A percentile compares a stretch with the other conserved stretches of the same genome.
Evolutionary conservation across 2,113 vertebrate species (phyloP).

Genomic region (Dicaeum eximium): DNA sequence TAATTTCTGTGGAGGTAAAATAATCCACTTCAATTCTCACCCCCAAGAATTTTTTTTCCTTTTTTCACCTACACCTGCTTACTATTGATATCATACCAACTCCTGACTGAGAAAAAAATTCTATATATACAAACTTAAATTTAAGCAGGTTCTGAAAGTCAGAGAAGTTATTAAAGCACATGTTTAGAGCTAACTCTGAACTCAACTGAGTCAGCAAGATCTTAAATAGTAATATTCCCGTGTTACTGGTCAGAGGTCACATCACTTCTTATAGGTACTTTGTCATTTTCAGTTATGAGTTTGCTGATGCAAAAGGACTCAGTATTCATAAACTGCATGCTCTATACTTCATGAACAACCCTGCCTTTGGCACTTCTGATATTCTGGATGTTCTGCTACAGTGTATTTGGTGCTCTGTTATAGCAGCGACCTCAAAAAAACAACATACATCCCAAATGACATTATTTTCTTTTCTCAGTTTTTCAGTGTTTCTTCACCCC

Average conservation of each 20-base stretch:
- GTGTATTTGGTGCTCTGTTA: background rate
- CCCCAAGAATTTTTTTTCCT: background rate
- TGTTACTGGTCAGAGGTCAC: background rate
- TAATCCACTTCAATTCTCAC: background rate
- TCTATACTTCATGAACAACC: background rate
- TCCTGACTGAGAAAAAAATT: background rate
- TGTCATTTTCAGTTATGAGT: background rate
- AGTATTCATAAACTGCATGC: background rate
- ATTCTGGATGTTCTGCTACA: background rate
- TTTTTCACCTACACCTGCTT: background rate
- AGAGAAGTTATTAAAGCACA: background rate
- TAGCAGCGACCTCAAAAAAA: background rate
- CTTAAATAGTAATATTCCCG: background rate
- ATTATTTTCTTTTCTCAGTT: background rate
- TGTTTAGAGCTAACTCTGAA: background rate
- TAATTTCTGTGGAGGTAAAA: background rate
- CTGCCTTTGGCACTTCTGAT: background rate
- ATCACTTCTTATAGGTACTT: background rate
- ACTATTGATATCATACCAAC: background rate
- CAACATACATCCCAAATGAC: background rate
- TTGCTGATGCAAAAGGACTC: background rate
- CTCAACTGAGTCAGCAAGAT: background rate
- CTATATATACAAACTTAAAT: background rate
- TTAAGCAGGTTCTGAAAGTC: background rate
- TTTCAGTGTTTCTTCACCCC: background rate